Conservation (phyloP, 2,797 vertebrate genomes). For the Macropus fuliginosus region DNA sequence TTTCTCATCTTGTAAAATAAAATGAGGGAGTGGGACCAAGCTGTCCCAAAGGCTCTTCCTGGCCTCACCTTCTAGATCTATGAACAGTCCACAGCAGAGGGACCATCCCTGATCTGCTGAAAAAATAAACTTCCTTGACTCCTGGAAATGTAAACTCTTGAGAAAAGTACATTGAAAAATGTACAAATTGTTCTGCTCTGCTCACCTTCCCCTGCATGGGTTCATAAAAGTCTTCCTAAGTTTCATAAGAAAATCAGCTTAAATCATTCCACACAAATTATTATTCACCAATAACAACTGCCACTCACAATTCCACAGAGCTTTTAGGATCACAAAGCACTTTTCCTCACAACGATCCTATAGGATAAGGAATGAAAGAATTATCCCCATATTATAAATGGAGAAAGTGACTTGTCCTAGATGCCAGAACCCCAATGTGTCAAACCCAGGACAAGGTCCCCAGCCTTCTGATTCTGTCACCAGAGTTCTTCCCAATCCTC, state of each 20-base stretch:
- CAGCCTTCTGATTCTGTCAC: not conserved
- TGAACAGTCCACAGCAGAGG: not conserved
- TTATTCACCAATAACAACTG: slow-evolving; percentile 1
- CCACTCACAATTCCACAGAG: not conserved
- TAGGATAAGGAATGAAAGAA: not conserved
- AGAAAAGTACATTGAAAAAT: not conserved
- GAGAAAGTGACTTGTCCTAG: too few species aligned
- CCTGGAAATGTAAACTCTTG: slow-evolving; percentile 19
- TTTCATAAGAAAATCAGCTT: slow-evolving; percentile 28
- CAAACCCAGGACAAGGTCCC: not conserved
- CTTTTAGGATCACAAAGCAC: too few species aligned
- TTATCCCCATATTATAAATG: not conserved
- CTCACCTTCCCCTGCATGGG: not conserved
- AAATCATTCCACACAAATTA: slow-evolving; percentile 5
- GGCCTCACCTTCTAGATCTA: not conserved
- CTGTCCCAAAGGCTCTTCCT: not conserved
- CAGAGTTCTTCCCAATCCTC: not conserved
- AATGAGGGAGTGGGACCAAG: not conserved
- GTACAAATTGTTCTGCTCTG: not conserved
- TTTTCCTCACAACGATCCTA: not conserved
- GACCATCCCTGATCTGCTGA: not conserved
- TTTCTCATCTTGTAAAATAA: slow-evolving; percentile 12
- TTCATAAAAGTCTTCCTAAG: not conserved
- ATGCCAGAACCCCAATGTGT: too few species aligned
- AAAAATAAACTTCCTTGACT: slow-evolving; percentile 16